phyloP scores from a whole-genome alignment of 1,140 invertebrate genomes.

The Euura lappo region DNA sequence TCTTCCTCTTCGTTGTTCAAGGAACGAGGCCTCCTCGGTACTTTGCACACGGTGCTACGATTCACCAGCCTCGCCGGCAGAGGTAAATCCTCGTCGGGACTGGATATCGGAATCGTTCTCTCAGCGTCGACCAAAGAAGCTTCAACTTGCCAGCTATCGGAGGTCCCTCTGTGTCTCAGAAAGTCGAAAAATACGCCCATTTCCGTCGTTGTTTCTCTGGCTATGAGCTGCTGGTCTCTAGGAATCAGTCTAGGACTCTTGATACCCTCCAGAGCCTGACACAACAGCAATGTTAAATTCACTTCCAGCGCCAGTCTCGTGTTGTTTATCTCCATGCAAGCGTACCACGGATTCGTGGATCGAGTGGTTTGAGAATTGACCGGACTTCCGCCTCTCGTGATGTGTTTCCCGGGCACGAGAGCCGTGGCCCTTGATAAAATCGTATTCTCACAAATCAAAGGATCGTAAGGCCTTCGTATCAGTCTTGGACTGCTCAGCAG shows the following conservation, averaged over 20 bases:
- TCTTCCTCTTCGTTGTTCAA: conserved; percentile 18
- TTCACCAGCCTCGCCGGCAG: conserved; percentile 44
- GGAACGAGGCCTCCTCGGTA: conserved; percentile 23
- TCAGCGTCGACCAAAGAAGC: conserved; percentile 45
- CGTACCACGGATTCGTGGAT: conserved; percentile 53
- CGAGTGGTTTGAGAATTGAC: conserved; percentile 22
- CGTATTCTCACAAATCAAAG: conserved; percentile 57
- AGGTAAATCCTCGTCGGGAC: conserved; percentile 15
- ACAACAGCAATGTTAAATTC: conserved; percentile 52
- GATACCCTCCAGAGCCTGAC: conserved; percentile 54
- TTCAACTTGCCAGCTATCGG: conserved; percentile 36
- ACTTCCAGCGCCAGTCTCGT: conserved; percentile 54
- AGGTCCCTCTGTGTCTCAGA: conserved; percentile 43
- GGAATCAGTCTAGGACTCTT: conserved; percentile 53
- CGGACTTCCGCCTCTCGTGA: conserved; percentile 33
- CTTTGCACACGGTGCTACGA: conserved; percentile 39
- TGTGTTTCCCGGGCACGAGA: conserved; percentile 40
- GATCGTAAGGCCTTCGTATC: conserved; percentile 54
- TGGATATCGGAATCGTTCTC: conserved; percentile 33
- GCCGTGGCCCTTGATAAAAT: conserved; percentile 54
- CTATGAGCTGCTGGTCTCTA: conserved; percentile 55
- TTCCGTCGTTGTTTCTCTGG: conserved; percentile 55
- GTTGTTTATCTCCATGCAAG: conserved; percentile 57
- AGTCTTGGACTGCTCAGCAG: conserved; percentile 51
- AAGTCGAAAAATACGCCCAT: conserved; percentile 57